These are phyloP conservation scores for Strigops habroptila DNA, from an alignment of 2,113 vertebrate genomes.

Conservation along the genomic window DNA sequence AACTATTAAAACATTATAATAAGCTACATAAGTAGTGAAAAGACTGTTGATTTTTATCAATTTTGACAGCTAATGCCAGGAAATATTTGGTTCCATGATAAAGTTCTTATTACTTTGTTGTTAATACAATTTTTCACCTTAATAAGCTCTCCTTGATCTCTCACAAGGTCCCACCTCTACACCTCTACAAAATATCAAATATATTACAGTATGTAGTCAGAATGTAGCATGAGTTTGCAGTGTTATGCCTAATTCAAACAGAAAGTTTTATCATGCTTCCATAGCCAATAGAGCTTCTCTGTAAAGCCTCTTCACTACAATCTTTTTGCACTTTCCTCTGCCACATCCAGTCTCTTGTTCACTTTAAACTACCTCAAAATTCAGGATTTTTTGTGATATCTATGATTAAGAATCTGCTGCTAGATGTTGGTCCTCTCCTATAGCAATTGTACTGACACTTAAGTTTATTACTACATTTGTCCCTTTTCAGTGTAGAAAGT, in stretches of 20 bases:
- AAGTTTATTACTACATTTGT: background rate
- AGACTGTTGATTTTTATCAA: background rate
- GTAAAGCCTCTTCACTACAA: background rate
- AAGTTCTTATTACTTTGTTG: background rate
- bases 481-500: background rate
- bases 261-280: background rate
- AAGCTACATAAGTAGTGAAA: background rate
- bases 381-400: background rate
- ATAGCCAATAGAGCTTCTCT: background rate
- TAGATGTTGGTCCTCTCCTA: background rate
- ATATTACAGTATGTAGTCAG: background rate
- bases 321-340: background rate
- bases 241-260: background rate
- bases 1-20: background rate
- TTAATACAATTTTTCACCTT: background rate
- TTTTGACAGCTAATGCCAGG: background rate
- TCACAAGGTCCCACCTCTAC: background rate
- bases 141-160: background rate
- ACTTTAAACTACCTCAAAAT: background rate
- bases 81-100: background rate
- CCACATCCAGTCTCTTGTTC: background rate
- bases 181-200: background rate
- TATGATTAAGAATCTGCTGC: background rate
- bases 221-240: background rate
- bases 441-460: background rate